Base-by-base conservation (phyloP, 2,888 invertebrate genomes). In the Aphidoletes aphidimyza region DNA sequence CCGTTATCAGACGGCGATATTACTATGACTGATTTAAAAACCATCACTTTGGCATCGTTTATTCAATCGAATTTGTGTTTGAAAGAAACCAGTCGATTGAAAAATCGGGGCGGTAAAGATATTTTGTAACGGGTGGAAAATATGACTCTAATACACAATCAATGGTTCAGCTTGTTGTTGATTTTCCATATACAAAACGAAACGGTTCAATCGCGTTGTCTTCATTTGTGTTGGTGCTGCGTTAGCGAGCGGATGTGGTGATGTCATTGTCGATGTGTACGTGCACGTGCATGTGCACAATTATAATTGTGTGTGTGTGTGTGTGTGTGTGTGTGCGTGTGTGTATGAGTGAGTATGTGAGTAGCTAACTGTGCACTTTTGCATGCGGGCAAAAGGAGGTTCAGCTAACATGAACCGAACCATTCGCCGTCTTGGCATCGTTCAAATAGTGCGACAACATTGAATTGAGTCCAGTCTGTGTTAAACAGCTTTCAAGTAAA, bases 371-470 rank as follows among this genome's bases (percentile, higher is more conserved):
- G 8, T 69, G 69, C 30, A 30, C 69, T 69, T 54, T 54, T 54
- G 54, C 54, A 54, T 69, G 69, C 69, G 69, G 69, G 69, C 69
- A 9, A n/a, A 69, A 42, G 8, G 14, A 6, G 14, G 42, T 42
- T n/a, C n/a, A 42, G 42, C 42, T 42, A 9, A 14, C 6, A 14
- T 42, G 42, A 14, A 69, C 14, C 30, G 30, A 69, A 69, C 69
- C 69, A 69, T 69, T 69, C 34, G 69, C 69, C 69, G 69, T 34
- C 69, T 69, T 69, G 69, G 34, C 69, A 69, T 69, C 69, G 69
- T 69, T 69, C 69, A 69, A 69, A 69, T 69, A 69, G 69, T 69
- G 69, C 69, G 34, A 30, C 69, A 69, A 69, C 69, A 69, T 69
- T 14, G 17, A 69, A 69, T 69, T 69, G 17, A 30, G 69, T 69